phyloP scores from a whole-genome alignment of 2,888 invertebrate species.

The Abscondita cerata region DNA sequence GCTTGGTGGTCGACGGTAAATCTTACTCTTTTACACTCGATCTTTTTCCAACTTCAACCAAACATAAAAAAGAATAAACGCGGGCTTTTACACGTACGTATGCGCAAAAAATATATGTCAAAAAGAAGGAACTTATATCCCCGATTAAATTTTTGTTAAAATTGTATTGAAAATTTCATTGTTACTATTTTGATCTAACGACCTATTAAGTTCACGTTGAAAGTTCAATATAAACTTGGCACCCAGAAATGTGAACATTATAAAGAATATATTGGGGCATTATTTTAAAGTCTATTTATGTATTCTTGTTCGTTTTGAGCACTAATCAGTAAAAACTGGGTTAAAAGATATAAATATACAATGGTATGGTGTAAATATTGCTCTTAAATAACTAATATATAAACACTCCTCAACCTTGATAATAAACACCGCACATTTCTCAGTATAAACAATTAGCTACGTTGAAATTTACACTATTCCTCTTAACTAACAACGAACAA shows the following conservation, averaged over 20 bases:
- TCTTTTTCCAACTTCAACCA: constrained; percentile 1
- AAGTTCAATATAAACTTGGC: constrained; percentile 8
- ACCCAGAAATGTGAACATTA: neutral
- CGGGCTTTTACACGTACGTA: constrained; percentile 11
- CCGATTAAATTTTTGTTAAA: neutral
- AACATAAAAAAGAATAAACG: constrained; percentile 18
- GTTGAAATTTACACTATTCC: too few relatives aligned
- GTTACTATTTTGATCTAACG: too few relatives aligned
- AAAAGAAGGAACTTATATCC: too few relatives aligned
- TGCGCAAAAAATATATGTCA: too few relatives aligned
- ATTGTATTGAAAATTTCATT: neutral
- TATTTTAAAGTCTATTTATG: neutral
- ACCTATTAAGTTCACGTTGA: neutral
- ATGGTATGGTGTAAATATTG: neutral
- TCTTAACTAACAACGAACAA: too few relatives aligned
- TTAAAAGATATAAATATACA: constrained; percentile 2
- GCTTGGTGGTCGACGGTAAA: constrained; percentile 29
- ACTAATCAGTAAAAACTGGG: constrained; percentile 5
- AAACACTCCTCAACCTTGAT: too few relatives aligned
- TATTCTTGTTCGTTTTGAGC: neutral
- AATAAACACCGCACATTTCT: too few relatives aligned
- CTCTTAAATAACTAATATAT: too few relatives aligned
- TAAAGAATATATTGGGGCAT: constrained; percentile 1
- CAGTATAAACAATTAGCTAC: too few relatives aligned
- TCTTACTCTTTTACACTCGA: constrained; percentile 17